phyloP scores from a whole-genome alignment of 2,113 vertebrate species.

The Malurus alboscapulatus region DNA sequence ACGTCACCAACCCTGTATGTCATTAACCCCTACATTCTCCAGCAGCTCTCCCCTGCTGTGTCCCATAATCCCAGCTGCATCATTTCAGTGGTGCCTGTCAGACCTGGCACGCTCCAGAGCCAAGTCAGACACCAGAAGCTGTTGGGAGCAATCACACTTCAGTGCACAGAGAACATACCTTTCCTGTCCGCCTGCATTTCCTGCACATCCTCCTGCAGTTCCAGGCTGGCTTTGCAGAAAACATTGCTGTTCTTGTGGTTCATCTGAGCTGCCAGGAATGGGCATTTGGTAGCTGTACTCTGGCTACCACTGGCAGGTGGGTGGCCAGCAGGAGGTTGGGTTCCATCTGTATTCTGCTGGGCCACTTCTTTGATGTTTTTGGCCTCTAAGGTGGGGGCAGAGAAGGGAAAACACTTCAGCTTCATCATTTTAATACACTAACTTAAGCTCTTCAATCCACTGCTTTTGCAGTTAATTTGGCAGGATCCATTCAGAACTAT shows the following conservation, averaged over 20 bases:
- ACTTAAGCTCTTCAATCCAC: neutral
- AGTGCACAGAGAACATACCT: conserved; percentile 64
- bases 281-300: conserved; percentile 83
- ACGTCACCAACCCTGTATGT: neutral
- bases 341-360: conserved; percentile 28
- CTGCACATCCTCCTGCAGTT: conserved; percentile 92
- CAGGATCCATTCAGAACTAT: neutral
- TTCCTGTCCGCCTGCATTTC: conserved; percentile 84
- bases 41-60: neutral
- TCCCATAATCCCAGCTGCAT: neutral
- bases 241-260: conserved; percentile 86
- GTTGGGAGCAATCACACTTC: rapidly evolving
- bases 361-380: conserved; percentile 43
- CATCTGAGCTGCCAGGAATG: conserved; percentile 94
- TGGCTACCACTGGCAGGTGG: conserved; percentile 68
- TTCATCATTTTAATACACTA: neutral
- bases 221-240: conserved; percentile 88
- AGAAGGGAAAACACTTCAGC: neutral
- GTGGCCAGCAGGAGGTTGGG: conserved; percentile 74
- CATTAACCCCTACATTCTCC: neutral
- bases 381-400: conserved; percentile 19
- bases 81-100: neutral
- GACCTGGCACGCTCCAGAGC: neutral
- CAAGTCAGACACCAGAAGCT: neutral
- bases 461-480: neutral